A percentile compares a stretch with the other conserved stretches of the same genome.
Conservation (phyloP, 2,113 vertebrate genomes). For the Calidris pugnax region DNA sequence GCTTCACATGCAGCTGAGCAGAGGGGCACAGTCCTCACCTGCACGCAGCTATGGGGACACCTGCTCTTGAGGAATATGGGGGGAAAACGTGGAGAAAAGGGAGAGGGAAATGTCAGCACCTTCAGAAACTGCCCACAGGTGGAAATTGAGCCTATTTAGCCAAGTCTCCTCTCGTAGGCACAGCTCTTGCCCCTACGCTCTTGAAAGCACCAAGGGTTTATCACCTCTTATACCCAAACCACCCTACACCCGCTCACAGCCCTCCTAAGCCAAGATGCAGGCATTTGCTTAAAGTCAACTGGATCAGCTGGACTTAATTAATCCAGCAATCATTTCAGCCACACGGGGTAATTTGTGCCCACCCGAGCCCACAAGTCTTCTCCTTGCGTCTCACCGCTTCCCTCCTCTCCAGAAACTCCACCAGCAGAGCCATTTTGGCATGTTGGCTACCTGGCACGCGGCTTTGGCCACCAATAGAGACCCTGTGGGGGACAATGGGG, state of each 20-base stretch:
- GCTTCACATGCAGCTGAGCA: background rate
- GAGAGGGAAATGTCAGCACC: accelerated
- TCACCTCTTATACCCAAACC: background rate
- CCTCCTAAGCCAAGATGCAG: background rate
- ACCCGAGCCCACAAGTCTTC: accelerated
- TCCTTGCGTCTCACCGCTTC: background rate
- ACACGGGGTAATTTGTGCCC: too few relatives aligned
- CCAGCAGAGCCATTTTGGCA: accelerated
- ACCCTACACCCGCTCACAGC: accelerated
- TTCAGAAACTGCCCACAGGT: accelerated
- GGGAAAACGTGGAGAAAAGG: background rate
- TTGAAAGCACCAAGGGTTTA: background rate
- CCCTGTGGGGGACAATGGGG: background rate
- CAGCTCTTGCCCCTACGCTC: background rate
- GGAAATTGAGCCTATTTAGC: background rate
- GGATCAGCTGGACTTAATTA: background rate
- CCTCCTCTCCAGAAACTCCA: background rate
- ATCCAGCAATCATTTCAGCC: background rate
- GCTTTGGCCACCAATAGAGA: background rate
- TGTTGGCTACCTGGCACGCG: background rate
- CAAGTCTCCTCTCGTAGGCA: too few relatives aligned
- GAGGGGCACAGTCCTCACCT: background rate
- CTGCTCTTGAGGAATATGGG: background rate
- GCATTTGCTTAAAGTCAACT: background rate
- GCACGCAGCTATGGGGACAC: accelerated